Evolutionary conservation across 2,797 vertebrate genomes (phyloP).

Genomic region (Loris lydekkerianus): DNA sequence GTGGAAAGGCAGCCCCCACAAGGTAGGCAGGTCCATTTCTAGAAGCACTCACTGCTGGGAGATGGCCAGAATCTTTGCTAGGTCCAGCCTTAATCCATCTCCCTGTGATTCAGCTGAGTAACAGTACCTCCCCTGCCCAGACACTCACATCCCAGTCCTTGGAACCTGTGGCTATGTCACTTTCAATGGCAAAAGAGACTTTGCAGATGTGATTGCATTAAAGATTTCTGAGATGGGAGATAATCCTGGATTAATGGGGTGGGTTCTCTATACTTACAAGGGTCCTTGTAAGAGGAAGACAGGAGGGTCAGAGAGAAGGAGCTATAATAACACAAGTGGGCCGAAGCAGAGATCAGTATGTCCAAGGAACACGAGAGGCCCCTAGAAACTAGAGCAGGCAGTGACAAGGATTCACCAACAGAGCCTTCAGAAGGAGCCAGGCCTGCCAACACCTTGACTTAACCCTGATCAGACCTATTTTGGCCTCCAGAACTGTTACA

Average conservation of each 20-base stretch:
- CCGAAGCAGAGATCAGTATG: neutral
- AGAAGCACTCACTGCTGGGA: neutral
- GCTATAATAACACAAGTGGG: neutral
- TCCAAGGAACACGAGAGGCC: neutral
- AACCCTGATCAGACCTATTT: neutral
- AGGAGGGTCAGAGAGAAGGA: neutral
- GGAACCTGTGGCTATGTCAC: too few species aligned
- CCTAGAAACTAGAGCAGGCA: neutral
- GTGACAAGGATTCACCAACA: neutral
- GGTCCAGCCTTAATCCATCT: too few species aligned
- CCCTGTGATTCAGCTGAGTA: neutral
- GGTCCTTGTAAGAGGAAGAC: neutral
- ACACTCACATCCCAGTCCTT: too few species aligned
- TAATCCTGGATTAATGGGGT: neutral
- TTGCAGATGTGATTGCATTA: neutral
- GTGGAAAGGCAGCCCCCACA: neutral
- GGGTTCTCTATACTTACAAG: too few species aligned
- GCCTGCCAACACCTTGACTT: neutral
- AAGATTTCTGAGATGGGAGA: neutral
- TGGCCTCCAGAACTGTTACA: neutral
- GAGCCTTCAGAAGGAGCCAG: neutral
- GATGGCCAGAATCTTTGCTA: too few species aligned
- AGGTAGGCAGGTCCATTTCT: fast-evolving
- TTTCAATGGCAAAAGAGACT: neutral
- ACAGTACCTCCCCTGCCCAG: neutral